Evolutionary conservation across 1,140 invertebrate species (phyloP), one percentile per base, ranked within the genome.

Genomic region (Agrypnia vestita): DNA sequence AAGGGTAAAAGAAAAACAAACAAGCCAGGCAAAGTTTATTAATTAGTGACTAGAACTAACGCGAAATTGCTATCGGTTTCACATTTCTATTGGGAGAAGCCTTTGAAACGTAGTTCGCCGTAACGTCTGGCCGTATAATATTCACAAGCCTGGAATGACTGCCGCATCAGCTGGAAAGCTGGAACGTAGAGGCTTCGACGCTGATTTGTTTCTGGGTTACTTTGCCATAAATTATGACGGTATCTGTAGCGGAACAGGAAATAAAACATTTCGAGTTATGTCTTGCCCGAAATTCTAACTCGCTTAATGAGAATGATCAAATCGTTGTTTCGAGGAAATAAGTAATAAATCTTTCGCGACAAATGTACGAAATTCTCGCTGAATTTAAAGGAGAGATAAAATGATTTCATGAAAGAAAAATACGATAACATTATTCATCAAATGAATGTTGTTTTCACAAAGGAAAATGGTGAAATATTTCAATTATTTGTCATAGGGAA

Each of bases 211-310:
- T 49, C 9, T 15, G 67, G 67, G 46, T 71, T 71, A 51, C 49
- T 71, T 71, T 71, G 67, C 67, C 67, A 71, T 71, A 71, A 71
- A 71, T 71, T 71, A 53, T 71, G 47, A 71, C 25, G 47, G 47
- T 71, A 71, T 71, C 67, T 51, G 67, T 51, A 71, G 46, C 17
- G 47, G 19, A 21, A 62, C 53, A 12, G 53, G 67, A 51, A 51
- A 71, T 71, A 71, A 71, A 71, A 51, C 25, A 53, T 51, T 71
- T 51, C 44, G 19, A 19, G 67, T 3, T 21, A 71, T 7, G 47
- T 71, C 17, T 71, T 7, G 49, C 17, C 1, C 67, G n/a, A 11
- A 51, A 21, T 71, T 71, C 47, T 17, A 51, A 21, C 46, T 25
- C 17, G 46, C n/a, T 71, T 71, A 71, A 71, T 49, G 19, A 19